phyloP scores from a whole-genome alignment of 2,113 vertebrate species.

The Corydoras sp. region DNA sequence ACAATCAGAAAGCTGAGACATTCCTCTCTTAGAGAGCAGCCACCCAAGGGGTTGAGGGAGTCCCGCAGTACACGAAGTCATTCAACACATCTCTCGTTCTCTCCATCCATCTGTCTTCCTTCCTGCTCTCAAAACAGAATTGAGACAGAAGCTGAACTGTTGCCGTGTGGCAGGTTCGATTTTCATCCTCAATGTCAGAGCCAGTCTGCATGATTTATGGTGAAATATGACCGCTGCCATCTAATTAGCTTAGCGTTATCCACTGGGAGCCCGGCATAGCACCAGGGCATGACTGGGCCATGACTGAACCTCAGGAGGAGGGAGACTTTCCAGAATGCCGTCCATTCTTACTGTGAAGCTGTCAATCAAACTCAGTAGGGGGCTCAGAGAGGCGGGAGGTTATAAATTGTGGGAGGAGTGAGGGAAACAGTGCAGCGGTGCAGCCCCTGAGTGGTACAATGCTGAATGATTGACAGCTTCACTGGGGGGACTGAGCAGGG shows the following conservation, averaged over 20 bases:
- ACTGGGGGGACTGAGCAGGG: constrained; percentile 11
- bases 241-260: constrained; percentile 65
- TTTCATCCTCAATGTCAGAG: constrained; percentile 50
- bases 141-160: not conserved
- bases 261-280: constrained; percentile 20
- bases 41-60: constrained; percentile 36
- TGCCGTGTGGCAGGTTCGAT: constrained; percentile 46
- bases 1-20: constrained; percentile 46
- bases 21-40: constrained; percentile 39
- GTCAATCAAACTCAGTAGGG: constrained; percentile 45
- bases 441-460: constrained; percentile 29
- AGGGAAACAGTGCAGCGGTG: constrained; percentile 14
- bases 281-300: constrained; percentile 28
- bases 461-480: constrained; percentile 44
- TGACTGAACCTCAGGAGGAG: constrained; percentile 7
- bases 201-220: constrained; percentile 63
- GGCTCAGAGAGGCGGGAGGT: constrained; percentile 15
- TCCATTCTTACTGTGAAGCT: constrained; percentile 47
- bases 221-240: constrained; percentile 61
- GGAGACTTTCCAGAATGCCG: constrained; percentile 33
- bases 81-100: constrained; percentile 50
- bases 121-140: constrained; percentile 38
- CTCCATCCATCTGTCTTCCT: constrained; percentile 51
- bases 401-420: constrained; percentile 42
- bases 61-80: constrained; percentile 47